Percentiles rank a stretch among this genome's conserved stretches.
Conservation (phyloP, 2,797 vertebrate genomes). For the Tympanoctomys barrerae region DNA sequence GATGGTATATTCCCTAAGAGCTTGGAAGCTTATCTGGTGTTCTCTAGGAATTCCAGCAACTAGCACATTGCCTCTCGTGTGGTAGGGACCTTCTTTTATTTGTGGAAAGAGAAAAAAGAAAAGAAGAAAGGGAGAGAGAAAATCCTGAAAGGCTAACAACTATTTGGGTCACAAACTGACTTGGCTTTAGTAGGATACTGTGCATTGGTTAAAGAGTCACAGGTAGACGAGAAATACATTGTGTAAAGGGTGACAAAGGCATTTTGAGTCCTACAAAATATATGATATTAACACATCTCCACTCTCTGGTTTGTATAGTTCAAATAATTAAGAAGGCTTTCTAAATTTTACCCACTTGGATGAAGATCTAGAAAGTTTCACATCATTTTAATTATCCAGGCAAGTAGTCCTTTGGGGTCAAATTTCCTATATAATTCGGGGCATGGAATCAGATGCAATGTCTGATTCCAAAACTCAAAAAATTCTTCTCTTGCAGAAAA, state of each 20-base stretch:
- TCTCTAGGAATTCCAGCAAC: neutral
- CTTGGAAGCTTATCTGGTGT: neutral
- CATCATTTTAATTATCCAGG: neutral
- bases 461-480: conserved; percentile 8
- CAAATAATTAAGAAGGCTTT: neutral
- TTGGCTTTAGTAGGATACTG: neutral
- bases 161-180: neutral
- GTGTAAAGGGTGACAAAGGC: neutral
- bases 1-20: neutral
- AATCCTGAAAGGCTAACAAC: neutral
- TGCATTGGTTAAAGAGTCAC: neutral
- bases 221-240: neutral
- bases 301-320: neutral
- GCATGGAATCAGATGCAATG: neutral
- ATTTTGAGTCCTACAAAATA: neutral
- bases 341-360: neutral
- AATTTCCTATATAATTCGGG: neutral
- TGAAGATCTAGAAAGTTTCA: neutral
- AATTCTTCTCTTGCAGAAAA: conserved; percentile 26
- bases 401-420: neutral
- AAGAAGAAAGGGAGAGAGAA: neutral
- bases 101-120: neutral
- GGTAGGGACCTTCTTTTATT: neutral
- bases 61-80: neutral
- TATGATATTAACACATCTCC: neutral